Percentiles rank a stretch among this genome's conserved stretches.
These are phyloP conservation scores for Picathartes gymnocephalus DNA, from an alignment of 2,113 vertebrate species.

Conservation along the genomic window DNA sequence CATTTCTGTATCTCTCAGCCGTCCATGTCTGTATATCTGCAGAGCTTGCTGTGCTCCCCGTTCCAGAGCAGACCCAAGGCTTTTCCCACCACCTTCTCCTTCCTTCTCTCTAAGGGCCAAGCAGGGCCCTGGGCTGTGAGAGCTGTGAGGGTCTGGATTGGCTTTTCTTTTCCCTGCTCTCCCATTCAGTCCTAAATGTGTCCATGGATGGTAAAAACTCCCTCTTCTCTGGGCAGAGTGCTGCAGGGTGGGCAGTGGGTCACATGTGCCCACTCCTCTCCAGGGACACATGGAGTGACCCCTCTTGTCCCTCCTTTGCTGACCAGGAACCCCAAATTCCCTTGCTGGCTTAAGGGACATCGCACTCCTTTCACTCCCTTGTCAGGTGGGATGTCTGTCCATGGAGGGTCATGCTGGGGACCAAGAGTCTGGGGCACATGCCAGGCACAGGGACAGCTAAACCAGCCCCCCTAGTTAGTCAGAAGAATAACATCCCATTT, in stretches of 20 bases:
- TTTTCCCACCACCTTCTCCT: background rate
- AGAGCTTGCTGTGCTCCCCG: background rate
- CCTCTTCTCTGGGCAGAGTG: background rate
- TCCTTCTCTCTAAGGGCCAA: background rate
- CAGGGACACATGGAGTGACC: accelerated
- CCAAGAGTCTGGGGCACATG: background rate
- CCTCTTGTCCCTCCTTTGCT: background rate
- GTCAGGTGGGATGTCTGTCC: background rate
- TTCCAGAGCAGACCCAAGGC: background rate
- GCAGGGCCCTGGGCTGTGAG: background rate
- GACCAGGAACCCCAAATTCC: background rate
- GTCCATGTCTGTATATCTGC: background rate
- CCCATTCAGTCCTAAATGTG: background rate
- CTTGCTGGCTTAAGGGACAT: background rate
- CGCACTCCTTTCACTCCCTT: background rate
- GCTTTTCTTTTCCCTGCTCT: background rate
- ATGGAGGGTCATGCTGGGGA: background rate
- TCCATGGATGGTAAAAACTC: background rate
- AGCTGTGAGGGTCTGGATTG: background rate
- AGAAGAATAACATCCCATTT: background rate
- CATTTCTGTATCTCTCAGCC: background rate
- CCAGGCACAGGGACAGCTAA: background rate
- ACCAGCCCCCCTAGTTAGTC: background rate
- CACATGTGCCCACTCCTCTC: background rate
- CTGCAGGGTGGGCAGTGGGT: background rate